Base-by-base conservation (phyloP, 2,113 vertebrate genomes). In the Saccopteryx leptura region DNA sequence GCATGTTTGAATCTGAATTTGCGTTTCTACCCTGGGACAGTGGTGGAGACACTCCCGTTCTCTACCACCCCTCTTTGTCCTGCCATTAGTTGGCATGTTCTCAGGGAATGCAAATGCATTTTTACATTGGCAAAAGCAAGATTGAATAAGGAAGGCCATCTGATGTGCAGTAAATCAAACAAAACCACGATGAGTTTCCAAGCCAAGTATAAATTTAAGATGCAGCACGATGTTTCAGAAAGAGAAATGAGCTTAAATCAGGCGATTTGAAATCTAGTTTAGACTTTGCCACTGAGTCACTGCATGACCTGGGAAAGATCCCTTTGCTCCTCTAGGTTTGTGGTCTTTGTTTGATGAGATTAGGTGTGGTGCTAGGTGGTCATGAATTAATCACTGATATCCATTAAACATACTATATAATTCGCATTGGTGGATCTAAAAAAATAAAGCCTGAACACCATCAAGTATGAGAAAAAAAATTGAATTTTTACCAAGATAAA, bases 161-260 rank as follows among this genome's bases (percentile, higher is more conserved):
- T 86, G 86, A 96, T 96, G 94, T 89, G 50, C 86, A 75, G 93
- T 95, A 96, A 90, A 96, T 95, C 93, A 94, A 97, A 96, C 96
- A 96, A 94, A 97, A 65, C 58, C 82, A 81, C 90, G 91, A 71
- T 95, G 92, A 91, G 69, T 94, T 95, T 81, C 71, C 90, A 96
- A 96, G 58, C 26, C 63, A 80, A 96, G 90, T 93, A 58, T 71
- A 86, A 92, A 95, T 91, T 69, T 86, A 82, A 91, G 91, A 84
- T 24, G 13, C 28, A 81, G 58, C 19, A 9, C 39, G 71, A 52
- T 90, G 31, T 58, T 19, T 50, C 79, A 28, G 71, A 63, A 94
- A 74, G 31, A 93, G 11, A 52, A 79, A 23, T 56, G 60, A 71
- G 66, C 75, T 87, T 69, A n/a, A 89, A 31, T 91, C 19, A 50